Base-by-base conservation (phyloP, 2,797 vertebrate species). In the Cetoscarus ocellatus region DNA sequence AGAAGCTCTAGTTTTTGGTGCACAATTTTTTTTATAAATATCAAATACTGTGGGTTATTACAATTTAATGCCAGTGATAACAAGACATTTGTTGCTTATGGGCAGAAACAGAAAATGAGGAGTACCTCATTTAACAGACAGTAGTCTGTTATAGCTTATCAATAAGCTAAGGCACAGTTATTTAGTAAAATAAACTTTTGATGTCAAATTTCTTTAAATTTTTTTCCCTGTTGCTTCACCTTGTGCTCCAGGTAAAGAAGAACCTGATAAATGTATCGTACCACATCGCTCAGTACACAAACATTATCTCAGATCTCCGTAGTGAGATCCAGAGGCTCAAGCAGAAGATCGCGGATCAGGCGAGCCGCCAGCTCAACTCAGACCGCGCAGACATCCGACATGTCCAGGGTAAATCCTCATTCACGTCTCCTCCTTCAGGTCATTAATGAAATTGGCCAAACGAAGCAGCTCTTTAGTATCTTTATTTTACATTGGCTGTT, bases 231-330 rank as follows among this genome's bases (percentile, higher is more conserved):
- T 58, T 13, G 66, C 15, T 1, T 48, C 6, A 0, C 17, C 48
- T 35, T 73, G 45, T 17, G 7, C 17, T 54, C 10, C 80, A 98
- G 97, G 97, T 97, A 40, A 97, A 96, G 87, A 95, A 93, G 87
- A 97, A 98, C 81, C 90, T 96, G 77, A 90, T 97, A 44, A 95
- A 91, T 0, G 93, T 96, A 86, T 95, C 96, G 0, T 96, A 96
- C 88, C 96, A 95, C 93, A 95, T 97, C 1, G 96, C 95, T 44
- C 96, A 97, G 88, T 96, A 97, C 90, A 96, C 95, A 55, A 95
- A 91, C 90, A 96, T 97, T 86, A 96, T 96, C 71, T 93, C 96
- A 0, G 96, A 97, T 77, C 92, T 96, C 62, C 94, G 93, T 61
- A 89, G 92, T 0, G 97, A 97, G 90, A 96, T 96, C 75, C 96